phyloP scores from a whole-genome alignment of 1,140 invertebrate species.

The Lepidurus couesii region DNA sequence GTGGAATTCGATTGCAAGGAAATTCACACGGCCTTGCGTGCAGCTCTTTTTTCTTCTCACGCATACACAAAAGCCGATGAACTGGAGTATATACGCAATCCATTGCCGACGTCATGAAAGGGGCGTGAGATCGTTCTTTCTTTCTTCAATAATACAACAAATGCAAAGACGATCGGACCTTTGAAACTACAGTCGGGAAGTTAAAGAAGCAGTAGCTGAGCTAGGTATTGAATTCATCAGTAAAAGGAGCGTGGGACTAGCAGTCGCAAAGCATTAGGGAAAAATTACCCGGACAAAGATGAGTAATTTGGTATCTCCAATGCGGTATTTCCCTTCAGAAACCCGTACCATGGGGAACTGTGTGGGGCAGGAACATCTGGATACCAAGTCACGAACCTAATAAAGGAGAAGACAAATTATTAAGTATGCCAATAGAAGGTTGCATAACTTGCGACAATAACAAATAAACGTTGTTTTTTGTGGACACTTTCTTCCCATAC shows the following conservation, averaged over 20 bases:
- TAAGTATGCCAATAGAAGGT: not conserved
- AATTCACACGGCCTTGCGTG: not conserved
- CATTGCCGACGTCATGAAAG: not conserved
- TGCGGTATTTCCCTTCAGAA: slow-evolving; percentile 92
- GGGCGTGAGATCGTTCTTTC: not conserved
- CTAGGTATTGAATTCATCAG: too few species aligned
- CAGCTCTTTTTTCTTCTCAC: not conserved
- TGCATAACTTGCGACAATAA: not conserved
- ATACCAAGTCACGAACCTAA: slow-evolving; percentile 86
- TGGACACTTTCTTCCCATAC: not conserved
- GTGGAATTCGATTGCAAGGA: not conserved
- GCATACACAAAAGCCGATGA: not conserved
- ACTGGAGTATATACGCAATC: not conserved
- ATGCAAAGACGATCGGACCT: not conserved
- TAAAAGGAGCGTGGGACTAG: too few species aligned
- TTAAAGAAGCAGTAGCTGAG: too few species aligned
- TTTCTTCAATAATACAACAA: not conserved
- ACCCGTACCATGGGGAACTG: slow-evolving; percentile 95
- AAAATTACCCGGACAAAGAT: slow-evolving; percentile 88
- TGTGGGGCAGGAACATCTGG: slow-evolving; percentile 85
- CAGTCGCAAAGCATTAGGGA: not conserved
- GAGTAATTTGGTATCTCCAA: slow-evolving; percentile 87
- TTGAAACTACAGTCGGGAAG: too few species aligned
- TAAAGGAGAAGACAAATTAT: slow-evolving; percentile 40
- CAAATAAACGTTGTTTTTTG: not conserved